Evolutionary conservation across 1,140 invertebrate genomes (phyloP).

Genomic region (Eupristina koningsbergeri): DNA sequence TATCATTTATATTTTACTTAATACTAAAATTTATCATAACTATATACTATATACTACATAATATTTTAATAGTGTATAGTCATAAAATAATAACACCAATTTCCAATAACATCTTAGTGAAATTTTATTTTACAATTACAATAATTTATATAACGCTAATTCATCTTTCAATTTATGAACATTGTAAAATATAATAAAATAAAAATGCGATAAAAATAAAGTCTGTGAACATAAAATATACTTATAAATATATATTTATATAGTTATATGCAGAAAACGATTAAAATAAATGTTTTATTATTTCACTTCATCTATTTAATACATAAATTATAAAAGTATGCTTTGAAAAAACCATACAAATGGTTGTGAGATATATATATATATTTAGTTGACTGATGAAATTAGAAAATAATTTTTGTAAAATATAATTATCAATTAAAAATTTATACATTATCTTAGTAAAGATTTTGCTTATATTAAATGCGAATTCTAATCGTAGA

Average conservation of each 20-base stretch:
- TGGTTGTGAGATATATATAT: background rate
- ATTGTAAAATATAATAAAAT: slow-evolving; percentile 17
- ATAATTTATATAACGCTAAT: slow-evolving; percentile 57
- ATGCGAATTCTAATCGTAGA: background rate
- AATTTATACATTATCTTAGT: background rate
- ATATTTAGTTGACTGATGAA: background rate
- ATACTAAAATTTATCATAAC: too few relatives aligned
- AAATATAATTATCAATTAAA: background rate
- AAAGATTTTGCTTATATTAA: background rate
- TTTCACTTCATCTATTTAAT: background rate
- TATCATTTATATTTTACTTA: too few relatives aligned
- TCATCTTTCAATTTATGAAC: background rate
- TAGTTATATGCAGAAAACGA: background rate
- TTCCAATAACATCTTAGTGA: slow-evolving; percentile 33
- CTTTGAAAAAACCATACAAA: background rate
- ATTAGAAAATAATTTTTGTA: background rate
- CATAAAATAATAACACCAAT: background rate
- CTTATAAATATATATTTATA: background rate
- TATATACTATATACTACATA: too few relatives aligned
- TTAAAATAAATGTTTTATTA: background rate
- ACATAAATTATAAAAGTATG: background rate
- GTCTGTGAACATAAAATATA: background rate
- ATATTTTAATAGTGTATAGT: background rate
- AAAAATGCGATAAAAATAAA: slow-evolving; percentile 24
- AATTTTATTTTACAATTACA: slow-evolving; percentile 56